A percentile compares a stretch with the other conserved stretches of the same genome.
Evolutionary conservation across 1,140 invertebrate species (phyloP).

Genomic region (Idris sp.): DNA sequence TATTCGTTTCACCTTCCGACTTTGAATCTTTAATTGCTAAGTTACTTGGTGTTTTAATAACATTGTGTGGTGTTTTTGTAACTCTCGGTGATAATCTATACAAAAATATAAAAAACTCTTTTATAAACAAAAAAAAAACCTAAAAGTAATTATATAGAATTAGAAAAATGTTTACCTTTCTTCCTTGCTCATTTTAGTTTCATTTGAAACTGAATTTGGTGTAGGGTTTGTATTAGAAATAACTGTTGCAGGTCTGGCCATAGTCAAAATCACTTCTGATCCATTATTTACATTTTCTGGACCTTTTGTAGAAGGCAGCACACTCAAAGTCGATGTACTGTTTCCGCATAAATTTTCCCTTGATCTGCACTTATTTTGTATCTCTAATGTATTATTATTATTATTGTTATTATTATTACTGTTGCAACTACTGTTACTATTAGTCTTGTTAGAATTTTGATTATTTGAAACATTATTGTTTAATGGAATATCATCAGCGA

Average conservation of each 20-base stretch:
- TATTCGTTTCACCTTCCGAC: conserved; percentile 66
- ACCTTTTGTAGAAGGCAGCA: conserved; percentile 67
- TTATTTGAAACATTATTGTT: conserved; percentile 72
- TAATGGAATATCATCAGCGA: conserved; percentile 75
- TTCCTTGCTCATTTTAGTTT: conserved; percentile 81
- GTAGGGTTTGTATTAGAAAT: conserved; percentile 83
- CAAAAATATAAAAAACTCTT: too few relatives aligned
- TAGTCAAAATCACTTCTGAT: conserved; percentile 84
- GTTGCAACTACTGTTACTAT: conserved; percentile 65
- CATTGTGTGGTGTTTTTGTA: conserved; percentile 73
- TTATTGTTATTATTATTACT: conserved; percentile 67
- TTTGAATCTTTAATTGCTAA: conserved; percentile 69
- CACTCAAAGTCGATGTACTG: conserved; percentile 71
- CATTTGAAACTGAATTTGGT: conserved; percentile 80
- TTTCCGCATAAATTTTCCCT: conserved; percentile 79
- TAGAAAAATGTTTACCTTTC: too few relatives aligned
- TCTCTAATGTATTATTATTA: conserved; percentile 74
- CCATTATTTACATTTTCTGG: conserved; percentile 74
- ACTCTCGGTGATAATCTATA: conserved; percentile 78
- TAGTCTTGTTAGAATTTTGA: conserved; percentile 72
- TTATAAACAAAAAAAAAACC: too few relatives aligned
- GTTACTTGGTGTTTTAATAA: conserved; percentile 65
- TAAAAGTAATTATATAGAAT: too few relatives aligned
- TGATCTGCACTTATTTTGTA: conserved; percentile 77
- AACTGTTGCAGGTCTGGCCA: conserved; percentile 85